Evolutionary conservation across 2,888 invertebrate genomes (phyloP).

Genomic region (Cheilosia vernalis): DNA sequence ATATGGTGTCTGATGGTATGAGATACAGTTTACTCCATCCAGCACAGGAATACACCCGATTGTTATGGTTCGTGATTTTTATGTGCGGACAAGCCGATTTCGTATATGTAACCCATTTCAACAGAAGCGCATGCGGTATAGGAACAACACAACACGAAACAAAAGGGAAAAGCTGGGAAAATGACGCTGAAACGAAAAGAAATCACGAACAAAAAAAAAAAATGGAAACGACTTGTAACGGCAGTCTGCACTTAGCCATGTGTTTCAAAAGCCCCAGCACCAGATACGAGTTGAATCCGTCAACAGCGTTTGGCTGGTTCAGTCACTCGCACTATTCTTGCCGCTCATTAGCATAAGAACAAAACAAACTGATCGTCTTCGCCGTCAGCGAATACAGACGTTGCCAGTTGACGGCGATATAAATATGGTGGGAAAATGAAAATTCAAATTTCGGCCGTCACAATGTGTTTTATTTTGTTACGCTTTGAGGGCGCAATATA

Average conservation of each 20-base stretch:
- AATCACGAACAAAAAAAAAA: conserved; percentile 32
- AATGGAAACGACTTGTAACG: conserved; percentile 59
- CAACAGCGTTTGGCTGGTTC: conserved; percentile 44
- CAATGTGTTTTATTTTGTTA: conserved; percentile 41
- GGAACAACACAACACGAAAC: conserved; percentile 42
- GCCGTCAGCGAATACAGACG: too few relatives aligned
- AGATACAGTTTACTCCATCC: conserved; percentile 58
- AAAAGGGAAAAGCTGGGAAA: conserved; percentile 73
- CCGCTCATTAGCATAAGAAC: conserved; percentile 70
- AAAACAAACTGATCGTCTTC: conserved; percentile 45
- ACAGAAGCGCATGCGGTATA: conserved; percentile 24
- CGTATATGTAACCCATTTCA: conserved; percentile 65
- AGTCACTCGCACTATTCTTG: conserved; percentile 42
- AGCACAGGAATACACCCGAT: conserved; percentile 8
- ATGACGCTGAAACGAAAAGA: conserved; percentile 28
- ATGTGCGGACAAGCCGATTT: conserved; percentile 43
- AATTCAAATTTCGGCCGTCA: conserved; percentile 61
- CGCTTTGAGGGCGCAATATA: conserved; percentile 55
- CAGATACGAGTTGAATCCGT: conserved; percentile 23
- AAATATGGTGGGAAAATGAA: conserved; percentile 61
- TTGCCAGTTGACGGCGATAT: conserved; percentile 41
- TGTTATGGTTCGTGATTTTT: conserved; percentile 71
- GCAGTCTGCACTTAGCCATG: conserved; percentile 56
- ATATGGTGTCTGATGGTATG: conserved; percentile 69
- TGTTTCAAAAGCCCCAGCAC: conserved; percentile 53